Conservation (phyloP, 2,797 vertebrate species). For the Myotis planiceps region DNA sequence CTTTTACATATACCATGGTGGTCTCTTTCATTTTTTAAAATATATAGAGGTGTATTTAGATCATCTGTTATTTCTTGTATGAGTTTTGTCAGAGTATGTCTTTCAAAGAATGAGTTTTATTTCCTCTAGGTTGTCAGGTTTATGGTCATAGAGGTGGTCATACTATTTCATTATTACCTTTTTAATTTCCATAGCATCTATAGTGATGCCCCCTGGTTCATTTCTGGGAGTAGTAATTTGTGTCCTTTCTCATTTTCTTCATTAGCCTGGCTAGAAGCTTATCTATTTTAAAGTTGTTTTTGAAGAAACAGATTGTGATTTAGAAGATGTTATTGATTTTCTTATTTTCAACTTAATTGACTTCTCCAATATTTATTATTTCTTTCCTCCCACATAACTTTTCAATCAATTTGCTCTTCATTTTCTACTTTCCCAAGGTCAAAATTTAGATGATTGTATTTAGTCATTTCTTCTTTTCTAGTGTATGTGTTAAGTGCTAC, state of each 20-base stretch:
- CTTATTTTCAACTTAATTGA: neutral
- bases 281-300: neutral
- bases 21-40: neutral
- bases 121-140: neutral
- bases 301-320: neutral
- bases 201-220: neutral
- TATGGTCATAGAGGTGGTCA: neutral
- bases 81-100: neutral
- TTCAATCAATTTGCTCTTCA: neutral
- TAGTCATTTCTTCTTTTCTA: neutral
- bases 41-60: neutral
- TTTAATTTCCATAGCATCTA: neutral
- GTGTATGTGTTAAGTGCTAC: neutral
- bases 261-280: neutral
- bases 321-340: neutral
- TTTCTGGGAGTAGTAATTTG: neutral
- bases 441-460: neutral
- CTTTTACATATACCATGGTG: accelerated
- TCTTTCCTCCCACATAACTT: neutral
- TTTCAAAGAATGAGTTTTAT: neutral
- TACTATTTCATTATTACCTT: neutral
- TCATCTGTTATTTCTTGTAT: neutral
- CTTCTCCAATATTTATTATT: neutral
- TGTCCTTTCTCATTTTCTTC: neutral
- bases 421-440: neutral